Evolutionary conservation across 2,888 invertebrate genomes (phyloP).

Genomic region (Stenoptilia bipunctidactyla): DNA sequence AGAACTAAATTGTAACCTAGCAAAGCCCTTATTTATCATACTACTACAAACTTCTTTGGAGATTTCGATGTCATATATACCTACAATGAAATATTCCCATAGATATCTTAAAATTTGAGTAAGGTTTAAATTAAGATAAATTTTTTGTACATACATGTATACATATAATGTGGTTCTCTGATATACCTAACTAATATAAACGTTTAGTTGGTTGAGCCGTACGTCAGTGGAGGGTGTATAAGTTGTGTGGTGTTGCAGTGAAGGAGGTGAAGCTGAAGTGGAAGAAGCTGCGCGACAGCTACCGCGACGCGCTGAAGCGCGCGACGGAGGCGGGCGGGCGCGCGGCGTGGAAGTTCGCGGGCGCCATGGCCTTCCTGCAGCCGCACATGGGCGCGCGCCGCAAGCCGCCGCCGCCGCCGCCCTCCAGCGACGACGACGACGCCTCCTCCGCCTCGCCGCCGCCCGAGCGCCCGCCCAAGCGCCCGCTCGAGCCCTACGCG

Average conservation of each 20-base stretch:
- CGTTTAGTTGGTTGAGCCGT: too few species aligned
- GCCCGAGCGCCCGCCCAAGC: conserved; percentile 28
- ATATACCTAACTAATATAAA: too few species aligned
- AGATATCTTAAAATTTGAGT: too few species aligned
- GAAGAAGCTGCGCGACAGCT: conserved; percentile 61
- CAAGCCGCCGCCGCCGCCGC: conserved; percentile 19
- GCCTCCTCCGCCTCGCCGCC: conserved; percentile 10
- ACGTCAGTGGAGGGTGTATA: too few species aligned
- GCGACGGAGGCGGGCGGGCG: conserved; percentile 20
- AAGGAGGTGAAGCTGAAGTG: conserved; percentile 60
- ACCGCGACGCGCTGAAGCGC: conserved; percentile 57
- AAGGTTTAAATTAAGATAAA: too few species aligned
- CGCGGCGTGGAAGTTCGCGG: conserved; percentile 55
- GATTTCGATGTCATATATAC: too few species aligned
- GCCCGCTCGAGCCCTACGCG: conserved; percentile 9
- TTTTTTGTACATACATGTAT: too few species aligned
- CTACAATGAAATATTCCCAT: too few species aligned
- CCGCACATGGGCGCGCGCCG: conserved; percentile 53
- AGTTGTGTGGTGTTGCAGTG: conserved; percentile 46
- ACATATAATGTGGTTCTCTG: too few species aligned
- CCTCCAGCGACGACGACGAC: conserved; percentile 8
- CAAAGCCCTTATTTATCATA: too few species aligned
- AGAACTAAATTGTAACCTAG: too few species aligned
- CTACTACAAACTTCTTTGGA: too few species aligned
- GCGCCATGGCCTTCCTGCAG: conserved; percentile 56